A percentile compares a stretch with the other conserved stretches of the same genome.
Evolutionary conservation across 2,888 invertebrate genomes (phyloP).

Genomic region (Sympetrum striolatum): DNA sequence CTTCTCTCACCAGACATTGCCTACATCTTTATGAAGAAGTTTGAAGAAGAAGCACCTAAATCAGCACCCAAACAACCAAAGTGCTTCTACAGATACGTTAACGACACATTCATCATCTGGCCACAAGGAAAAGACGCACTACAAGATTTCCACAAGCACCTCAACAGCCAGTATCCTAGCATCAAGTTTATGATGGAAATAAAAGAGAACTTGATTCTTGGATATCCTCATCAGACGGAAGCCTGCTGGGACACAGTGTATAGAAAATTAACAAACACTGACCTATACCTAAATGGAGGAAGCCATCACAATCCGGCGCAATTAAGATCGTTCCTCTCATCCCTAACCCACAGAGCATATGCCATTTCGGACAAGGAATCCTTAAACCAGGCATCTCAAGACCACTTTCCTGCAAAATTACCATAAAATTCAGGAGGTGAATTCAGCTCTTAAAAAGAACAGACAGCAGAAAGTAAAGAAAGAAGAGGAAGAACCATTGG

Average conservation of each 20-base stretch:
- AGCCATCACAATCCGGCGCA: neutral
- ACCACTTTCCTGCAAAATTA: neutral
- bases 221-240: slow-evolving; percentile 47
- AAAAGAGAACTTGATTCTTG: slow-evolving; percentile 48
- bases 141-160: slow-evolving; percentile 47
- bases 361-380: neutral
- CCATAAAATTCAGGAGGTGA: neutral
- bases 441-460: no score
- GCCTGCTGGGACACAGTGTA: slow-evolving; percentile 46
- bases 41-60: slow-evolving; percentile 44
- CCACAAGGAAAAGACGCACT: slow-evolving; percentile 50
- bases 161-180: slow-evolving; percentile 48
- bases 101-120: slow-evolving; percentile 50
- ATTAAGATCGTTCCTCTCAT: neutral
- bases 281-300: slow-evolving; percentile 45
- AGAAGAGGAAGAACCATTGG: no score
- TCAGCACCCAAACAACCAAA: slow-evolving; percentile 38
- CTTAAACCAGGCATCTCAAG: neutral
- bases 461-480: no score
- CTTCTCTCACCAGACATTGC: neutral
- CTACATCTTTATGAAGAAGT: neutral
- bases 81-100: slow-evolving; percentile 49
- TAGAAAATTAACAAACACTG: slow-evolving; percentile 48
- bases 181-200: slow-evolving; percentile 50
- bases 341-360: neutral